Evolutionary conservation across 2,113 vertebrate species (phyloP).

Genomic region (Rhegmatorhina hoffmannsi): DNA sequence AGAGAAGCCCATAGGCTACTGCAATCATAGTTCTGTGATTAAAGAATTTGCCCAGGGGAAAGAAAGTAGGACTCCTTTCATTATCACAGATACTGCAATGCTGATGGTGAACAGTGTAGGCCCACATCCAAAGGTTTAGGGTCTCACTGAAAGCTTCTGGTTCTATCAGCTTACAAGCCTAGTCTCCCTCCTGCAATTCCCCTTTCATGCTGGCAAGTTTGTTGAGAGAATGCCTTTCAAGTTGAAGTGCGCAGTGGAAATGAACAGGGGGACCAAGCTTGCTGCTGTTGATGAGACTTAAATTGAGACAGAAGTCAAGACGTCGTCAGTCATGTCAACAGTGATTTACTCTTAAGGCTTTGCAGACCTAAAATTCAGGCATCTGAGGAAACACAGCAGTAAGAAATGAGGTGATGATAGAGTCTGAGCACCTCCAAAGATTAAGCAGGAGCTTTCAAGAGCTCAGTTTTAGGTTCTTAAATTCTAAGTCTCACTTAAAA

Average conservation of each 20-base stretch:
- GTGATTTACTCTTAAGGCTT: conserved; percentile 35
- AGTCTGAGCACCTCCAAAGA: conserved; percentile 33
- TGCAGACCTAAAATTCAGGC: conserved; percentile 31
- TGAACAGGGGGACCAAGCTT: neutral
- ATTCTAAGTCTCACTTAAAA: conserved; percentile 36
- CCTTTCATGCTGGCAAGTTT: neutral
- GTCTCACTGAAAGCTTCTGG: neutral
- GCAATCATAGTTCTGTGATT: neutral
- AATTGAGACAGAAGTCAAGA: conserved; percentile 5
- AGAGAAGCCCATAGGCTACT: neutral
- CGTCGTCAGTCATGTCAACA: conserved; percentile 46
- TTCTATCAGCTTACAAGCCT: neutral
- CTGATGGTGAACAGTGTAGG: neutral
- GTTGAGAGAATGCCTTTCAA: conserved; percentile 14
- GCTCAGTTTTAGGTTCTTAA: conserved; percentile 20
- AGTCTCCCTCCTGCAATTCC: neutral
- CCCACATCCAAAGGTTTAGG: neutral
- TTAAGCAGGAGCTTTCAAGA: conserved; percentile 34
- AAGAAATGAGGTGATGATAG: conserved; percentile 50
- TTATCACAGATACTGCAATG: neutral
- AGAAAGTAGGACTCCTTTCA: neutral
- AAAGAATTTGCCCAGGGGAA: neutral
- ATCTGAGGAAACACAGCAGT: neutral
- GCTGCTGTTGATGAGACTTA: conserved; percentile 15
- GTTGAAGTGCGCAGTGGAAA: neutral